Conservation (phyloP, 2,113 vertebrate genomes). For the Potamarius usumacintae region DNA sequence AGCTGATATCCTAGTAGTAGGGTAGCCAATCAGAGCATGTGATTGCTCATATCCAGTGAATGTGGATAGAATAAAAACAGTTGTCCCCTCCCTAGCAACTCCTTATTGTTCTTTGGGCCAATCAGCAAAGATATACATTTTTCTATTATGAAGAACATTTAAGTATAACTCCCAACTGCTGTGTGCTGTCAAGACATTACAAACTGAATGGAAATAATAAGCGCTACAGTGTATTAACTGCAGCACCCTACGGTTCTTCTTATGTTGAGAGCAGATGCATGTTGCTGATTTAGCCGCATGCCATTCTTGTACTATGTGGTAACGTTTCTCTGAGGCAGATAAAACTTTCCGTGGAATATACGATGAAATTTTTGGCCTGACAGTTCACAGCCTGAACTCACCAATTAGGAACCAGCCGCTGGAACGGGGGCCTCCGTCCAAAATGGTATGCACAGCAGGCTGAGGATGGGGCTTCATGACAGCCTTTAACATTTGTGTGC, state of each 20-base stretch:
- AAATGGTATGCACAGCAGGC: neutral
- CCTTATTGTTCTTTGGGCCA: neutral
- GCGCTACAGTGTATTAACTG: neutral
- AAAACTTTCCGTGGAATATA: neutral
- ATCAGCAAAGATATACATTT: neutral
- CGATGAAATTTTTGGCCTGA: neutral
- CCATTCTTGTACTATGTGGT: neutral
- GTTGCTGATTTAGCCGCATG: neutral
- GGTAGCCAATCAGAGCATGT: no score
- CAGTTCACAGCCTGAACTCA: neutral
- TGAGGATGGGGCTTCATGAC: neutral
- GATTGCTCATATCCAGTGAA: no score
- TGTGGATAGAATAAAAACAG: neutral
- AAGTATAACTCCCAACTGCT: conserved; percentile 48
- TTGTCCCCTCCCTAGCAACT: neutral
- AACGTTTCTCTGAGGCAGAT: neutral
- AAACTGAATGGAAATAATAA: neutral
- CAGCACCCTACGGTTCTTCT: neutral
- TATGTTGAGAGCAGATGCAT: neutral
- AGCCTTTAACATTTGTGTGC: neutral
- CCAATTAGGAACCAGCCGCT: neutral
- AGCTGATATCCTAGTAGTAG: no score
- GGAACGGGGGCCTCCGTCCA: neutral
- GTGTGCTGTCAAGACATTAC: neutral
- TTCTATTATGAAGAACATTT: conserved; percentile 45